A percentile compares a stretch with the other conserved stretches of the same genome.
Conservation (phyloP, 1,140 invertebrate species). For the Ericerus pela region DNA sequence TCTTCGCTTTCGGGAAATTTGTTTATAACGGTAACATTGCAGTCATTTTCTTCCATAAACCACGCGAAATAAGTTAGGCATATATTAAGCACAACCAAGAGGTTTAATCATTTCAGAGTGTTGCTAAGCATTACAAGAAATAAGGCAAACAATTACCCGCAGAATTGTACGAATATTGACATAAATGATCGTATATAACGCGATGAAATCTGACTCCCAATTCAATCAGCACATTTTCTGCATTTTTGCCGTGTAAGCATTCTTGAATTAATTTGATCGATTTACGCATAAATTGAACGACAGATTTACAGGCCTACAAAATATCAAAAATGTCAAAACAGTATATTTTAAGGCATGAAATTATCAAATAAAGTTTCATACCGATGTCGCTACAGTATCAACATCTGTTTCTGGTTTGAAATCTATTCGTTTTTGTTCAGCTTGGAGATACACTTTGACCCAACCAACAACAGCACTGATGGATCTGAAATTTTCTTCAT, state of each 20-base stretch:
- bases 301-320: slow-evolving; percentile 67
- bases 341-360: slow-evolving; percentile 6
- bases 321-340: slow-evolving; percentile 5
- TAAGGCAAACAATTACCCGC: slow-evolving; percentile 42
- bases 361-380: slow-evolving; percentile 29
- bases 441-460: slow-evolving; percentile 78
- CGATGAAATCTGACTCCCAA: slow-evolving; percentile 80
- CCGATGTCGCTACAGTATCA: slow-evolving; percentile 56
- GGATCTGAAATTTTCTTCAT: slow-evolving; percentile 37
- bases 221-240: slow-evolving; percentile 71
- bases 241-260: slow-evolving; percentile 85
- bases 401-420: slow-evolving; percentile 81
- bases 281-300: slow-evolving; percentile 66
- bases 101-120: too few species aligned
- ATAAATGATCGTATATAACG: slow-evolving; percentile 88
- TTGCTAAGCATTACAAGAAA: neutral
- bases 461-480: slow-evolving; percentile 78
- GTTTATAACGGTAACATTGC: too few species aligned
- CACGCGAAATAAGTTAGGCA: too few species aligned
- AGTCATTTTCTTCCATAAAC: too few species aligned
- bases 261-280: slow-evolving; percentile 64
- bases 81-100: too few species aligned
- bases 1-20: too few species aligned
- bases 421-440: slow-evolving; percentile 90
- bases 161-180: slow-evolving; percentile 89